Conservation (phyloP, 2,797 vertebrate species). For the Molossus molossus region DNA sequence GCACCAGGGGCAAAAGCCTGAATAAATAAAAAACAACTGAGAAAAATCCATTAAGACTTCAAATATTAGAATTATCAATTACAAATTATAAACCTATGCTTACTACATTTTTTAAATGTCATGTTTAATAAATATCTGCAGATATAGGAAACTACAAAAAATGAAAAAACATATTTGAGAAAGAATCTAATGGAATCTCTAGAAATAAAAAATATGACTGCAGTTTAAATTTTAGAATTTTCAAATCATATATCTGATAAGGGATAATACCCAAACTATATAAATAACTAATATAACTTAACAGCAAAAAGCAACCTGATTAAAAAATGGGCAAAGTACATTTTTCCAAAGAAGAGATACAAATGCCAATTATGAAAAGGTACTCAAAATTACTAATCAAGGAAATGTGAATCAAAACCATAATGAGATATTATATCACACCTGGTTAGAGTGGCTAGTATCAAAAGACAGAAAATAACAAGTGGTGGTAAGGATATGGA, state of each 20-base stretch:
- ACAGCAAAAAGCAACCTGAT: neutral
- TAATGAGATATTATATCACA: neutral
- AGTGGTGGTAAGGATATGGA: neutral
- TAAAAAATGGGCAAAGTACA: neutral
- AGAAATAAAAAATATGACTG: neutral
- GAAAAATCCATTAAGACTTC: neutral
- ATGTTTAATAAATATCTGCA: neutral
- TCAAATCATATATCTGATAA: neutral
- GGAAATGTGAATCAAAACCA: constrained; percentile 6
- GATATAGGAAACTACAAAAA: constrained; percentile 40
- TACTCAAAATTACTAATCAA: too few species aligned
- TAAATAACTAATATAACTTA: neutral
- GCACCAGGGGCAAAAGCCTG: neutral
- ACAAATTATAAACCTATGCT: constrained; percentile 8
- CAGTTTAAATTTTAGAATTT: constrained; percentile 31
- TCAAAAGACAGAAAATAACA: neutral
- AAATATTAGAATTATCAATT: neutral
- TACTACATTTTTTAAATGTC: constrained; percentile 7
- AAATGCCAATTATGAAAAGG: too few species aligned
- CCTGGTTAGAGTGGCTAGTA: neutral
- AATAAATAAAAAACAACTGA: constrained; percentile 9
- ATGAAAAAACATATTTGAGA: neutral
- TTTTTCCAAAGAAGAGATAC: too few species aligned
- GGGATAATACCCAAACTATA: neutral
- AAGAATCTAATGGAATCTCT: constrained; percentile 4